Evolutionary conservation across 2,888 invertebrate genomes (phyloP).

Genomic region (Lysandra coridon): DNA sequence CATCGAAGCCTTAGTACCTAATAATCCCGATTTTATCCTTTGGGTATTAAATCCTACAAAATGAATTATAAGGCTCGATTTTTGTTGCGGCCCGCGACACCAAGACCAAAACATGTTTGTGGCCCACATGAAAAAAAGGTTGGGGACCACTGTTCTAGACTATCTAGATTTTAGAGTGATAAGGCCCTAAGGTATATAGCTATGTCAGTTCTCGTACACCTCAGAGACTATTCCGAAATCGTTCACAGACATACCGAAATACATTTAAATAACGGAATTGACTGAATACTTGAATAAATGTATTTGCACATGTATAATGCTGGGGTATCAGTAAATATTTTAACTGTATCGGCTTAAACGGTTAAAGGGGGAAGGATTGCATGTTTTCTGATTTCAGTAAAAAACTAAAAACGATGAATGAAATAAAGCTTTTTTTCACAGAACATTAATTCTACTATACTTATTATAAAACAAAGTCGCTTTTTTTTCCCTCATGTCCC

Average conservation of each 20-base stretch:
- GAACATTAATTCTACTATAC: neutral
- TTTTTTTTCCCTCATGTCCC: too few relatives aligned
- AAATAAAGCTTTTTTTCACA: neutral
- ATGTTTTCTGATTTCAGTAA: neutral
- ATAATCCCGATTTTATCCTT: too few relatives aligned
- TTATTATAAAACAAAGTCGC: too few relatives aligned
- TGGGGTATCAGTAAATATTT: slow-evolving; percentile 1
- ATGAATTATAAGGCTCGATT: too few relatives aligned
- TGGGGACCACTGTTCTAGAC: too few relatives aligned
- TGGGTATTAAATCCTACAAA: too few relatives aligned
- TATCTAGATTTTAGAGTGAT: too few relatives aligned
- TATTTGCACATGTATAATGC: neutral
- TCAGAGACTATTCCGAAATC: neutral
- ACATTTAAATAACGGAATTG: slow-evolving; percentile 2
- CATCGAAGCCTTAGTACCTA: too few relatives aligned
- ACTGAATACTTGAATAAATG: neutral
- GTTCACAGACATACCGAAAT: neutral
- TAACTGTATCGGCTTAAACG: slow-evolving; percentile 8
- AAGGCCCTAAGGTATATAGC: too few relatives aligned
- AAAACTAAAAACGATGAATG: neutral
- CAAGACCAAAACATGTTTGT: too few relatives aligned
- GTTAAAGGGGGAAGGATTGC: neutral
- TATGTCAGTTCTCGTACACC: neutral
- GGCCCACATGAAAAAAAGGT: too few relatives aligned
- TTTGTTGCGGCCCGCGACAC: too few relatives aligned